A percentile compares a stretch with the other conserved stretches of the same genome.
Conservation (phyloP, 2,113 vertebrate species). For the Ahaetulla prasina region DNA sequence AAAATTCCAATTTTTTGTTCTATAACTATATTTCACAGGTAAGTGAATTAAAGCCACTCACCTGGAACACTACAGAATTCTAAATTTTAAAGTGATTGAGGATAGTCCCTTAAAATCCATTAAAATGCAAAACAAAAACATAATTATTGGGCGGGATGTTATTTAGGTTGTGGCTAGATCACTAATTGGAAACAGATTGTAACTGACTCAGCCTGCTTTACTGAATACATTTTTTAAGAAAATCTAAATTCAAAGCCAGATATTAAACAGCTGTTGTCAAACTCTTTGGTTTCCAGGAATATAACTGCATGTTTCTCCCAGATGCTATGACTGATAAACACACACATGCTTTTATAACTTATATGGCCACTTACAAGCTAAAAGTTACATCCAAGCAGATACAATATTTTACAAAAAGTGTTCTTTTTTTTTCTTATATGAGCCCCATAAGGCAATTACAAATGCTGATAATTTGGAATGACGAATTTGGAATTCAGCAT, state of each 20-base stretch:
- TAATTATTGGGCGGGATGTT: not conserved
- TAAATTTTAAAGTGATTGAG: not conserved
- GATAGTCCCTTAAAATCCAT: not conserved
- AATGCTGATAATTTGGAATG: not conserved
- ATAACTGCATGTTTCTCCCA: constrained; percentile 20
- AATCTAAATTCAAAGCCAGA: constrained; percentile 44
- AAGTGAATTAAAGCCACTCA: not conserved
- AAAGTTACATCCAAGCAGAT: not conserved
- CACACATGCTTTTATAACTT: not conserved
- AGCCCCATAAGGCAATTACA: not conserved
- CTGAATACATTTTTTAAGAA: constrained; percentile 17
- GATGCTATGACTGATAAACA: constrained; percentile 35
- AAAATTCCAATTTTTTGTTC: not conserved
- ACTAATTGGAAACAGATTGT: constrained; percentile 27
- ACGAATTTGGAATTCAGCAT: not conserved
- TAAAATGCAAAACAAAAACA: constrained; percentile 5
- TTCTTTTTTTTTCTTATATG: not conserved
- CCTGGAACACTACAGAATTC: not conserved
- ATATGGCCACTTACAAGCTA: constrained; percentile 23
- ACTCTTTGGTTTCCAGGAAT: constrained; percentile 10
- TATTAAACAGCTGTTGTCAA: constrained; percentile 56
- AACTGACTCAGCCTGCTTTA: constrained; percentile 26
- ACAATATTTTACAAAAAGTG: not conserved
- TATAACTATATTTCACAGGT: not conserved
- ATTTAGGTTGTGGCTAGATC: not conserved